Percentiles rank a stretch among this genome's conserved stretches.
phyloP scores from a whole-genome alignment of 2,113 vertebrate species.

The Anas platyrhynchos region DNA sequence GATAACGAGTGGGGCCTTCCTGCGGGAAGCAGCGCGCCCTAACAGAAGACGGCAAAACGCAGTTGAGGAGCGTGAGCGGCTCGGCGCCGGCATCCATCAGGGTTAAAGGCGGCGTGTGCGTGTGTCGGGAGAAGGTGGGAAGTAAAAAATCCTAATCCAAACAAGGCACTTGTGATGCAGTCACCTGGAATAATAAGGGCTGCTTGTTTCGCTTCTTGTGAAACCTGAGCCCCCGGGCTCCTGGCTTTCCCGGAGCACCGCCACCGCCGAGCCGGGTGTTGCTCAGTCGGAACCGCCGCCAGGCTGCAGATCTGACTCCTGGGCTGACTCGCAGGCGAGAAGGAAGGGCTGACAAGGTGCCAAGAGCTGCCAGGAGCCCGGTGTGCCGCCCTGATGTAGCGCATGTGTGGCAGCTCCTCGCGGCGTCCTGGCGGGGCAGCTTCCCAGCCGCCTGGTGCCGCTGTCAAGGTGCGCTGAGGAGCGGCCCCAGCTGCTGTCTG shows the following conservation, averaged over 20 bases:
- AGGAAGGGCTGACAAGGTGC: not conserved
- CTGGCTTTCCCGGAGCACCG: not conserved
- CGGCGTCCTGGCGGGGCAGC: too few relatives aligned
- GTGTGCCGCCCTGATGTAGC: too few relatives aligned
- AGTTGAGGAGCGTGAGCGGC: not conserved
- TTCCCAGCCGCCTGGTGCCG: not conserved
- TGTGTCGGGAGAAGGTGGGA: not conserved
- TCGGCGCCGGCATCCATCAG: not conserved
- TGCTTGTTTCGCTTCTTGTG: not conserved
- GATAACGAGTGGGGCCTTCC: slow-evolving; percentile 28
- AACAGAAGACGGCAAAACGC: not conserved
- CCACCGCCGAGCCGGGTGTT: not conserved
- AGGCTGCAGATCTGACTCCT: not conserved
- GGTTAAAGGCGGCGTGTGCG: slow-evolving; percentile 5
- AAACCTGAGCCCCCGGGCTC: not conserved
- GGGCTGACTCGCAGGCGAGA: not conserved
- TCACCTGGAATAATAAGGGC: slow-evolving; percentile 57
- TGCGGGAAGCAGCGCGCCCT: not conserved
- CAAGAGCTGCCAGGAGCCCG: not conserved
- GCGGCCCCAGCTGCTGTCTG: not conserved
- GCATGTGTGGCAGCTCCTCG: too few relatives aligned
- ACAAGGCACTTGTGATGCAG: slow-evolving; percentile 25
- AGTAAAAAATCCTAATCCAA: slow-evolving; percentile 22
- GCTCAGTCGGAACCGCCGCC: too few relatives aligned
- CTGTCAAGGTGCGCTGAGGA: not conserved